phyloP scores from a whole-genome alignment of 2,888 invertebrate genomes.

The Agapostemon virescens region DNA sequence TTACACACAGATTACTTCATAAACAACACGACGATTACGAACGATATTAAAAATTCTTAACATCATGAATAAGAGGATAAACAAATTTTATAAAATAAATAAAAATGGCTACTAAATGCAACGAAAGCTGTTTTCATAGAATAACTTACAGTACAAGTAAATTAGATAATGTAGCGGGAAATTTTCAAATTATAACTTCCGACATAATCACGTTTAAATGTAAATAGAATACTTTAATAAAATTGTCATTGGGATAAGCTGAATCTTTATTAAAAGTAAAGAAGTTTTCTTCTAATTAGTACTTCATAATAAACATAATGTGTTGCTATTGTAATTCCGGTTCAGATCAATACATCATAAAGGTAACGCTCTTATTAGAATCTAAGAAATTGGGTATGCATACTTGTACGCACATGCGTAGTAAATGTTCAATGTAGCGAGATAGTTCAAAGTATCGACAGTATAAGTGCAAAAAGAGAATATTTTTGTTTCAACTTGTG shows the following conservation, averaged over 20 bases:
- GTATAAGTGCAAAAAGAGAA: no score
- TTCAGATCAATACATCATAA: neutral
- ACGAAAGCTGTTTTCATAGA: neutral
- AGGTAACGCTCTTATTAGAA: neutral
- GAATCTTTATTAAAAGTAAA: neutral
- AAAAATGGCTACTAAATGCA: neutral
- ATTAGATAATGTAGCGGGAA: neutral
- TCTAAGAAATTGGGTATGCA: neutral
- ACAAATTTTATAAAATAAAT: neutral
- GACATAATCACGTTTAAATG: no score
- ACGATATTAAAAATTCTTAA: neutral
- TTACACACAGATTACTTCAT: conserved; percentile 14
- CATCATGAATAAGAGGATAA: neutral
- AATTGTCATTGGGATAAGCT: no score
- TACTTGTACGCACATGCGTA: no score
- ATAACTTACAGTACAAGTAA: neutral
- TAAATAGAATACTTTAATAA: neutral
- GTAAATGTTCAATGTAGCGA: no score
- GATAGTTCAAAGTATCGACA: no score
- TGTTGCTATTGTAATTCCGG: conserved; percentile 44
- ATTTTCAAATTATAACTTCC: conserved; percentile 26
- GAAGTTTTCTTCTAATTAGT: neutral
- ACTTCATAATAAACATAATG: neutral
- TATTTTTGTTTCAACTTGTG: no score
- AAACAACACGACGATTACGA: neutral